Base-by-base conservation (phyloP, 2,113 vertebrate species). In the Aplodontia rufa region DNA sequence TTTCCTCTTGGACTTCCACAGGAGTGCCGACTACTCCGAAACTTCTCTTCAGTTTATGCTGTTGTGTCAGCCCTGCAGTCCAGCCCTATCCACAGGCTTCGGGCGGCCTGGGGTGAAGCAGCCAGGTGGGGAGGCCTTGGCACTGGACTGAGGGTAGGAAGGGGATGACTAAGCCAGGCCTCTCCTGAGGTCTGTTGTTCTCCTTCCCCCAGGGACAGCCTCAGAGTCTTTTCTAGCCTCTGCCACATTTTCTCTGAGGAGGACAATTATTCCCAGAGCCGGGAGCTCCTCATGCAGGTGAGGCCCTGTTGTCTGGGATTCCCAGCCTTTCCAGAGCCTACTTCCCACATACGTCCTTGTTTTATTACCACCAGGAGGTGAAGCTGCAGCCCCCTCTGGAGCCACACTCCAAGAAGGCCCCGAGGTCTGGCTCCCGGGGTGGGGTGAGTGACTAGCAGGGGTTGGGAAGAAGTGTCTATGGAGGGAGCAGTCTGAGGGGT, bases 41-140 rank as follows among this genome's bases (percentile, higher is more conserved):
- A 99, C 97, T 99, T 99, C 98, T 99, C 99, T 26, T 99, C 99
- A 0, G 98, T 99, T 74, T 99, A 99, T 4, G 99, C 99, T 93
- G 99, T 99, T 3, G 98, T 99, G 90, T 99, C 99, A 0, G 99
- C 99, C 2, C 98, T 99, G 97, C 99, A 99, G 97, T 99, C 99
- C 95, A 99, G 99, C 94, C 98, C 99, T 20, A 97, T 99, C 96
- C 99, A 99, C 97, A 98, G 99, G 51, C 99, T 99, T 69, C 98
- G 99, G 97, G 98, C 96, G 81, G 99, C 99, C 20, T 99, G 99
- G 99, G 99, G 98, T 58, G 99, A 99, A 91, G 98, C 98, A 2
- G 98, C 99, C 98, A 99, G 99, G 99, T 99, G 45, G 83, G 97
- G 64, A 66, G 28, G 6, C 5, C 1, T 1, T 45, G 49, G 58